Evolutionary conservation across 1,140 invertebrate genomes (phyloP), one percentile per base, ranked within the genome.

Genomic region (Lordiphosa collinella): DNA sequence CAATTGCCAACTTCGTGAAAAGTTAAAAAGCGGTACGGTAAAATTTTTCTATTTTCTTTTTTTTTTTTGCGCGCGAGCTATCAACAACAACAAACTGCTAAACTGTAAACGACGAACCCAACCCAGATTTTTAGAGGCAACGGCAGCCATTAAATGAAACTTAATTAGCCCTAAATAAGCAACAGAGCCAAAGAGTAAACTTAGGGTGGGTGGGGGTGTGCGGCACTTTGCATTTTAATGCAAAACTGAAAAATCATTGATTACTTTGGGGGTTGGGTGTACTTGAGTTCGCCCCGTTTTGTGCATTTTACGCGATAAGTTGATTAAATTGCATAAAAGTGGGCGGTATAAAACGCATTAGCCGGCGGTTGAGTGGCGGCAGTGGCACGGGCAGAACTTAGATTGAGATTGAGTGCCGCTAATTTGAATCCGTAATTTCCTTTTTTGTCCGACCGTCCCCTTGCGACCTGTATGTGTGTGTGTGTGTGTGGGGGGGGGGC

Each of bases 381-480:
- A 18, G 16, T 3, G 16, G 2, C 16, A 36, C 43, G 49, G 67
- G 32, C 59, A 38, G 47, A 65, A 75, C 76, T 80, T 66, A 75
- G 71, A 82, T 80, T 82, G 78, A 82, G 71, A 80, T 80, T 82
- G 76, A 84, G 78, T 76, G 78, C 63, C 67, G 78, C 78, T 84
- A 84, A 84, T 84, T 84, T 84, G 78, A 84, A 84, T 84, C 72
- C 59, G 78, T 84, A 84, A 78, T 84, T 84, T 84, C 53, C 68
- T 78, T 60, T 35, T 38, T 41, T 40, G 48, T 44, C 72, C 47
- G 41, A 10, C 38, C 7, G 5, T 10, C 34, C 44, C 22, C 29
- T 11, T 25, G 53, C 18, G 35, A 12, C 8, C 11, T 7, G 12
- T 18, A 11, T 43, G n/a, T 11, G 37, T 34, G 59, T 55, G 51